Evolutionary conservation across 2,113 vertebrate genomes (phyloP).

Genomic region (Galemys pyrenaicus): DNA sequence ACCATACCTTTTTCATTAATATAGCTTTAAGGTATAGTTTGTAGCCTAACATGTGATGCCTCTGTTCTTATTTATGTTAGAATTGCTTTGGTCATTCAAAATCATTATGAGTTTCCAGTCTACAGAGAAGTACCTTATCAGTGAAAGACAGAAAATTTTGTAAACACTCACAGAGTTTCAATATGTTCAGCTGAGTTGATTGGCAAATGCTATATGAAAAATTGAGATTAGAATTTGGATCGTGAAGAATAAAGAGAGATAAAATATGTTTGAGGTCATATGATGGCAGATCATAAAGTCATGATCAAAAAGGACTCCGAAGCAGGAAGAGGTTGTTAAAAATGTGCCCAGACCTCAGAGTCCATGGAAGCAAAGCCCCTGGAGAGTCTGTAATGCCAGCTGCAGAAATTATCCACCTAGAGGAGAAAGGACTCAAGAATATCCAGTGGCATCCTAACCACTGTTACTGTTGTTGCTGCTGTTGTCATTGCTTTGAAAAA

Average conservation of each 20-base stretch:
- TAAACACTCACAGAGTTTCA: neutral
- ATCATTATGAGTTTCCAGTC: neutral
- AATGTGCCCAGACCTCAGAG: neutral
- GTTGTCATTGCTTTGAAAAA: neutral
- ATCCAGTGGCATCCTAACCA: neutral
- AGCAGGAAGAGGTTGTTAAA: neutral
- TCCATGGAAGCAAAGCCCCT: neutral
- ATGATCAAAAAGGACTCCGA: neutral
- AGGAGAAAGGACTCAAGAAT: neutral
- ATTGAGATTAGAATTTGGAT: neutral
- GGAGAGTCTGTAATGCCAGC: neutral
- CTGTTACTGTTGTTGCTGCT: neutral
- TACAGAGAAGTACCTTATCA: neutral
- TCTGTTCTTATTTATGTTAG: too few species aligned
- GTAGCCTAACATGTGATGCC: too few species aligned
- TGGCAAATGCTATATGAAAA: neutral
- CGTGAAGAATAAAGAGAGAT: neutral
- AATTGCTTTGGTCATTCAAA: too few species aligned
- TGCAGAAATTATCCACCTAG: neutral
- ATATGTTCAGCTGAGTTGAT: neutral
- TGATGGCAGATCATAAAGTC: too few species aligned
- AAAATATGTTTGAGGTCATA: neutral
- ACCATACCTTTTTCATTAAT: too few species aligned
- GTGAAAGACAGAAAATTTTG: neutral
- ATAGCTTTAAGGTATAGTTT: too few species aligned